Evolutionary conservation across 2,888 invertebrate species (phyloP).

Genomic region (Himalopsyche kuldschensis): DNA sequence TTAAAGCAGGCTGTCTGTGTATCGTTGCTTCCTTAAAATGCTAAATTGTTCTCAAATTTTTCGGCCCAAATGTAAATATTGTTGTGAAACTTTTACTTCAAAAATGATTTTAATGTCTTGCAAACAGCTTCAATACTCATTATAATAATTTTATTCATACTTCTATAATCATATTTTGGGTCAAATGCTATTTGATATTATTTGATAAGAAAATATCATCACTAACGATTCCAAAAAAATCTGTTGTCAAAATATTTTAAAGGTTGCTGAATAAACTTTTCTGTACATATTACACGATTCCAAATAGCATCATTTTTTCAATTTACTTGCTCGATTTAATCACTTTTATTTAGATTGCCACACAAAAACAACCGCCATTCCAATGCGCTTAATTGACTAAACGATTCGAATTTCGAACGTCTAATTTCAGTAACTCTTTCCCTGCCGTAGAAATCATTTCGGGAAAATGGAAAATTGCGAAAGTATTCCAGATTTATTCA

Average conservation of each 20-base stretch:
- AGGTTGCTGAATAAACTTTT: too few species aligned
- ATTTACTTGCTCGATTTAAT: background rate
- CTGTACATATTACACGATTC: too few species aligned
- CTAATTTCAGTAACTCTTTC: background rate
- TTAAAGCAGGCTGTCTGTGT: background rate
- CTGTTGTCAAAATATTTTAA: too few species aligned
- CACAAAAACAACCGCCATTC: background rate
- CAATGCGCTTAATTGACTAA: background rate
- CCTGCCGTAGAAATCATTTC: background rate
- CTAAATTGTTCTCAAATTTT: background rate
- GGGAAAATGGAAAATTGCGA: background rate
- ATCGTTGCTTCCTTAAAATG: background rate
- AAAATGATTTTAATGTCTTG: background rate
- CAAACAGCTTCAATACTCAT: too few species aligned
- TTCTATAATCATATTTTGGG: too few species aligned
- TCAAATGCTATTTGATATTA: too few species aligned
- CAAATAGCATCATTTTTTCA: background rate
- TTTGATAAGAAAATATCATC: too few species aligned
- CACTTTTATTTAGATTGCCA: background rate
- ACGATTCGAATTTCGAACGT: background rate
- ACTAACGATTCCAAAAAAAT: too few species aligned
- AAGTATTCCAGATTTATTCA: background rate
- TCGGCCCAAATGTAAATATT: background rate
- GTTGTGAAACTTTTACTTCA: background rate
- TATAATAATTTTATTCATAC: too few species aligned